phyloP scores from a whole-genome alignment of 2,797 vertebrate species.

The Calcarius lapponicus region DNA sequence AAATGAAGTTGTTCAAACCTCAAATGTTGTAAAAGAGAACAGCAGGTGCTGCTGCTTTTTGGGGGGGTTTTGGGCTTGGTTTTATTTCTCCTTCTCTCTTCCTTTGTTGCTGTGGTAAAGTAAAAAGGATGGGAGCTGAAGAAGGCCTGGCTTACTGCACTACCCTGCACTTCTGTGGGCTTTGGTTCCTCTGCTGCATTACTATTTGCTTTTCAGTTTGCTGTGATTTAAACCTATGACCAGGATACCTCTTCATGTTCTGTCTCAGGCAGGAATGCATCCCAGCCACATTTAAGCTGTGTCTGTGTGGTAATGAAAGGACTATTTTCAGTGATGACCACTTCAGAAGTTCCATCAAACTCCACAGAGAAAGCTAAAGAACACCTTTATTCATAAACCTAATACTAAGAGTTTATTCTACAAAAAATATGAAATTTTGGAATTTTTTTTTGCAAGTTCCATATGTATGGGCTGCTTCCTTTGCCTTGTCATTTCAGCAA shows the following conservation, averaged over 20 bases:
- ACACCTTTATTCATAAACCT: neutral
- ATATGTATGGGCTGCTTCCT: neutral
- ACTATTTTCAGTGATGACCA: neutral
- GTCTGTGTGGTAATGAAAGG: neutral
- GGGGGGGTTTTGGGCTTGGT: neutral
- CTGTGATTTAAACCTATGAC: neutral
- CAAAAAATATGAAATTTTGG: neutral
- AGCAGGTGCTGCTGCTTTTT: neutral
- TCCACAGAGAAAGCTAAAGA: neutral
- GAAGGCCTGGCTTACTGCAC: neutral
- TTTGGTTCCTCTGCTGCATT: neutral
- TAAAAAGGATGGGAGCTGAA: neutral
- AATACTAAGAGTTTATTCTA: neutral
- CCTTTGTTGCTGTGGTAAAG: neutral
- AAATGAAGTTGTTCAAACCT: neutral
- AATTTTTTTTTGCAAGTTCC: neutral
- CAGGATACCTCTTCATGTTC: neutral
- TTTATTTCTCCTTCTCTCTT: neutral
- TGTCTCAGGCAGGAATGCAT: neutral
- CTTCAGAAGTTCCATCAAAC: neutral
- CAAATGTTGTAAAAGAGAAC: neutral
- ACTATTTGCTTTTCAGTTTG: neutral
- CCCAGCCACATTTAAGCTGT: neutral
- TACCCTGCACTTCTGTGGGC: neutral
- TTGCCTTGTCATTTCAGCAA: neutral